Evolutionary conservation across 1,140 invertebrate species (phyloP).

Genomic region (Drosophila insularis): DNA sequence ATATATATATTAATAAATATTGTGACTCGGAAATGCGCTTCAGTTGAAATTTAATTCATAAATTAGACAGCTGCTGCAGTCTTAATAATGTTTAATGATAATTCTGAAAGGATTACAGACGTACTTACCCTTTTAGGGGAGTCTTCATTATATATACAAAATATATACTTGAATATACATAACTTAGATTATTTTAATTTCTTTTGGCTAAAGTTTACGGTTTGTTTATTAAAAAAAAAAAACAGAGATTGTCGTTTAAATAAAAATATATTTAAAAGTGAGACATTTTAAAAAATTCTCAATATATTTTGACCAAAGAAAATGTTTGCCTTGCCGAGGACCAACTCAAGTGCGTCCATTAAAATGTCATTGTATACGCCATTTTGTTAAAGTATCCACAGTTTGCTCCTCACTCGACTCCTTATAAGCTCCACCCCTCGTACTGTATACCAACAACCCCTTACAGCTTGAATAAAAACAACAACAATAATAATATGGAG

Average conservation of each 20-base stretch:
- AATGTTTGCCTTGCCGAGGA: not conserved
- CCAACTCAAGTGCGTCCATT: conserved; percentile 64
- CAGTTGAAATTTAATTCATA: conserved; percentile 30
- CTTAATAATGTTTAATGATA: not conserved
- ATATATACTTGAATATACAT: not conserved
- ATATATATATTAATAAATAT: conserved; percentile 50
- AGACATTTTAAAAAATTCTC: conserved; percentile 28
- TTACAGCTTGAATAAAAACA: not conserved
- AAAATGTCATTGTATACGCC: conserved; percentile 63
- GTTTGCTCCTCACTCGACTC: conserved; percentile 25
- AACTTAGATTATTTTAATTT: no score
- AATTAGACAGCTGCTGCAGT: conserved; percentile 8
- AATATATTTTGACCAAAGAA: not conserved
- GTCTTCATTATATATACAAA: no score
- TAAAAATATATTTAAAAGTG: conserved; percentile 10
- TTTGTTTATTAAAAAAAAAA: no score
- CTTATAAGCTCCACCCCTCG: not conserved
- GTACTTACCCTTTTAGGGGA: not conserved
- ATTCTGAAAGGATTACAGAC: not conserved
- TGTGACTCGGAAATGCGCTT: conserved; percentile 40
- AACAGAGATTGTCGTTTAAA: no score
- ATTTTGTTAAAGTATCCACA: conserved; percentile 50
- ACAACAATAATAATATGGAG: not conserved
- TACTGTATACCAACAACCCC: not conserved
- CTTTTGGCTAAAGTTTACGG: no score